Base-by-base conservation (phyloP, 1,140 invertebrate species). In the Drosophila simulans region DNA sequence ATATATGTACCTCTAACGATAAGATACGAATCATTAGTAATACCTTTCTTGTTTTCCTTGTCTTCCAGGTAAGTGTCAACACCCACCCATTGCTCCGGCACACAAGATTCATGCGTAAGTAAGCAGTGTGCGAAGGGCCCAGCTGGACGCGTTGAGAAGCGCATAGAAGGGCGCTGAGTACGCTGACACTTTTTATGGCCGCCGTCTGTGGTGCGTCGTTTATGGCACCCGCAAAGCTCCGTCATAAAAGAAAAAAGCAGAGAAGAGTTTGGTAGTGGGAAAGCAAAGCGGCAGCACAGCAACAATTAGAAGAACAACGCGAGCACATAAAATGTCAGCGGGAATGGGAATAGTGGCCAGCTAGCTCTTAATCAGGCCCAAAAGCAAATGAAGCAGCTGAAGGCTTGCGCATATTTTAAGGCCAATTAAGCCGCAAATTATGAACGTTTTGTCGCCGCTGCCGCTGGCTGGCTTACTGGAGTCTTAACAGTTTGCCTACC, bases 391-490 rank as follows among this genome's bases (percentile, higher is more conserved):
- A 34, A 31, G 40, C 56, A 34, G 39, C 37, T 43, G 37, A 63
- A 63, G 60, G 60, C 25, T 66, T 48, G 82, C 56, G 74, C 78
- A 81, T 78, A 86, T 82, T 86, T 88, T 65, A 75, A 78, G 59
- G 69, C 82, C 77, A 82, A 85, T 75, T 86, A 86, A 81, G 82
- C 78, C 65, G 53, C 82, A 85, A 86, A 86, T 85, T 84, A 84
- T 80, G 55, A 72, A 52, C 76, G 60, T 42, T 59, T 69, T 83
- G 80, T 84, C 80, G 82, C 54, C 45, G 75, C 13, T 39, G 40
- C 34, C 59, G 60, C 17, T 46, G 39, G 54, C 20, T 51, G 46
- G 52, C 80, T 80, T 77, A 66, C 35, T 31, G 59, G 42, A 60
- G 39, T 53, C 57, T 59, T 73, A 64, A 74, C 58, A 34, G 53